Conservation (phyloP, 1,140 invertebrate genomes). For the Notospermus geniculatus region DNA sequence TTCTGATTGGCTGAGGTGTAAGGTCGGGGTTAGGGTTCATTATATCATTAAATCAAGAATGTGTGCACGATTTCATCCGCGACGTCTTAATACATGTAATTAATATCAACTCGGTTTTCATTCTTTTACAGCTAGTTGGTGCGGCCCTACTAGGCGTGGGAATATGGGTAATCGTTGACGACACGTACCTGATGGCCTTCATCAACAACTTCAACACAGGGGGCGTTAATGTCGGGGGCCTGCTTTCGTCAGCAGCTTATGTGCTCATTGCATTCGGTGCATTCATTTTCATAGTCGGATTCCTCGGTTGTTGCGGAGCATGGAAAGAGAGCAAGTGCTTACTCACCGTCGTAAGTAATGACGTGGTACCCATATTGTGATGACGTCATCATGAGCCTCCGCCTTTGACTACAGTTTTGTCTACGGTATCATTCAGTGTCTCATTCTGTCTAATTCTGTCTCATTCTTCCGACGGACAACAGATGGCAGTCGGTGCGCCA, state of each 20-base stretch:
- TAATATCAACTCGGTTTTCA: not conserved
- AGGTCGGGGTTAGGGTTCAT: not conserved
- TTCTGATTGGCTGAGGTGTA: too few species aligned
- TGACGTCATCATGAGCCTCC: not conserved
- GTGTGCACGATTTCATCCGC: not conserved
- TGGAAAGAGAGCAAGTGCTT: conserved; percentile 78
- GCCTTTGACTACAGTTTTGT: not conserved
- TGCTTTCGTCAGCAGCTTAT: conserved; percentile 31
- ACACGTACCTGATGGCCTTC: conserved; percentile 67
- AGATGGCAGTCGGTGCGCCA: too few species aligned
- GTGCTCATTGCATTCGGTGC: conserved; percentile 72
- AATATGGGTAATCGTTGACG: conserved; percentile 70
- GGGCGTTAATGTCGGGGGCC: conserved; percentile 22
- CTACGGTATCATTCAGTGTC: not conserved
- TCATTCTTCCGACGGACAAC: not conserved
- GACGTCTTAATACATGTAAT: not conserved
- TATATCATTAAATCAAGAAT: not conserved
- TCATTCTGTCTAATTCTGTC: not conserved
- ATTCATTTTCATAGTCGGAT: conserved; percentile 76
- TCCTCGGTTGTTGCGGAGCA: conserved; percentile 87
- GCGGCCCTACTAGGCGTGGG: conserved; percentile 67
- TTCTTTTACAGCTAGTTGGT: conserved; percentile 64
- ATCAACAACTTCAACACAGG: conserved; percentile 62
- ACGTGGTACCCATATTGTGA: not conserved
- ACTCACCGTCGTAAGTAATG: conserved; percentile 65